Evolutionary conservation across 2,113 vertebrate species (phyloP).

Genomic region (Chauna torquata): DNA sequence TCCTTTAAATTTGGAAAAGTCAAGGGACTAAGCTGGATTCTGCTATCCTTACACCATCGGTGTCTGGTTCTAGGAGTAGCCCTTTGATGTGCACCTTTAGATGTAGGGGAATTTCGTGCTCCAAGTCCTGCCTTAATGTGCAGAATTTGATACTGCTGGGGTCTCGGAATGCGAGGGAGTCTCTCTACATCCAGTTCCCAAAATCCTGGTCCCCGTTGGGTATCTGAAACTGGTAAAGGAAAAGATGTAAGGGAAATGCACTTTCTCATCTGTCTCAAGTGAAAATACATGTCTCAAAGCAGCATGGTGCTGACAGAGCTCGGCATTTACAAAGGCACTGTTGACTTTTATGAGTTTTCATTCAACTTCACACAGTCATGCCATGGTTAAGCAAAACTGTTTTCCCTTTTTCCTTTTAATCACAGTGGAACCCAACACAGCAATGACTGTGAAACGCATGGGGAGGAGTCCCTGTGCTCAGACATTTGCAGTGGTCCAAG

Average conservation of each 20-base stretch:
- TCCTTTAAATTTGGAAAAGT: background rate
- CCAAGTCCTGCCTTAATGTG: background rate
- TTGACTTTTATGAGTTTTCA: background rate
- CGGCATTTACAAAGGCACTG: background rate
- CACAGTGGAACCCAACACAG: rapidly evolving
- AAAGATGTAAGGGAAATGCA: background rate
- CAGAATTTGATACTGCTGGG: background rate
- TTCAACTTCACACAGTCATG: background rate
- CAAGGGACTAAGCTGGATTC: background rate
- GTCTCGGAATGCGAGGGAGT: background rate
- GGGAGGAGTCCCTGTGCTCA: rapidly evolving
- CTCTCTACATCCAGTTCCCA: background rate
- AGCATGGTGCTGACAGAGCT: background rate
- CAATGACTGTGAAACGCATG: background rate
- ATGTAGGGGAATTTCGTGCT: background rate
- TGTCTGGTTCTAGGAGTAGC: background rate
- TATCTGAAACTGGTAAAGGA: background rate
- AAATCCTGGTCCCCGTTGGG: background rate
- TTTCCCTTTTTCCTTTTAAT: background rate
- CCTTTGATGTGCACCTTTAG: background rate
- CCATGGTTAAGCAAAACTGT: background rate
- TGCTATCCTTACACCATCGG: background rate
- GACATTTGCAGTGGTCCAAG: rapidly evolving
- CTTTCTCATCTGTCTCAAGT: background rate
- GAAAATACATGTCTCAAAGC: background rate